A percentile compares a stretch with the other conserved stretches of the same genome.
Evolutionary conservation across 1,140 invertebrate genomes (phyloP).

Genomic region (Sweltsa coloradensis): DNA sequence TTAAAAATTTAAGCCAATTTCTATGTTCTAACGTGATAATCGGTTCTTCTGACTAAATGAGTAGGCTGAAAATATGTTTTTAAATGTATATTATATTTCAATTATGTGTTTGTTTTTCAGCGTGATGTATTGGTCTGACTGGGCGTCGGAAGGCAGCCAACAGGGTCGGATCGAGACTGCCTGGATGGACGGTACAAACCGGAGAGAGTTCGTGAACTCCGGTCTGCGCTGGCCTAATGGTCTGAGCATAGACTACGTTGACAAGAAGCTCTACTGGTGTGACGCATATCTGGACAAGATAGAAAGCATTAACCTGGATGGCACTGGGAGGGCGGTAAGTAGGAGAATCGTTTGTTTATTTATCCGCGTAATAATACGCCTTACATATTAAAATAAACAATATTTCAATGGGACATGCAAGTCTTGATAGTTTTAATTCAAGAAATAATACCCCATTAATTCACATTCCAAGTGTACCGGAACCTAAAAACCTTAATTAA

Average conservation of each 20-base stretch:
- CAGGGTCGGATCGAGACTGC: constrained; percentile 33
- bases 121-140: constrained; percentile 39
- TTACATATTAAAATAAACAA: too few relatives aligned
- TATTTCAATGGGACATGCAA: too few relatives aligned
- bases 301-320: constrained; percentile 35
- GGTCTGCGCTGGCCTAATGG: constrained; percentile 41
- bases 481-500: too few relatives aligned
- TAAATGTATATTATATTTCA: too few relatives aligned
- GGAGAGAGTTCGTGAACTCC: constrained; percentile 26
- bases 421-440: too few relatives aligned
- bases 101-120: constrained; percentile 16
- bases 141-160: constrained; percentile 21
- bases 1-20: too few relatives aligned
- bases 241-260: constrained; percentile 35
- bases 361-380: too few relatives aligned
- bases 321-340: constrained; percentile 29
- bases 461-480: too few relatives aligned
- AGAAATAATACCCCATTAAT: too few relatives aligned
- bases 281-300: constrained; percentile 39
- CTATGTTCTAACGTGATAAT: too few relatives aligned
- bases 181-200: constrained; percentile 38
- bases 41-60: too few relatives aligned
- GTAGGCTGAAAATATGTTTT: too few relatives aligned
- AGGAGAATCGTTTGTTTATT: neutral
- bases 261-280: constrained; percentile 39